These are phyloP conservation scores for Caenorhabditis plicata DNA, from an alignment of 2,888 invertebrate genomes.

Conservation along the genomic window DNA sequence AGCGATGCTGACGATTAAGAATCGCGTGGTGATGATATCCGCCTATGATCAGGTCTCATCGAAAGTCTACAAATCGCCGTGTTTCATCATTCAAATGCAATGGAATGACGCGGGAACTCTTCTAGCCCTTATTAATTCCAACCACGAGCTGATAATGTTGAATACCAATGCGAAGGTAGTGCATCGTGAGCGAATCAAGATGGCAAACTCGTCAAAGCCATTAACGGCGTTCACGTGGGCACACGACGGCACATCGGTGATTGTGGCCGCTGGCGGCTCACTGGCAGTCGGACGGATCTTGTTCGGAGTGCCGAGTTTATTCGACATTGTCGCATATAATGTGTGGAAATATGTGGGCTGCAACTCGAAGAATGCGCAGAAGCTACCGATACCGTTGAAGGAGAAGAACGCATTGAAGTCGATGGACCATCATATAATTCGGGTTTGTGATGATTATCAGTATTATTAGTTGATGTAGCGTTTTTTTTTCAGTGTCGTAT, in stretches of 20 bases:
- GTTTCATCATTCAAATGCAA: constrained; percentile 46
- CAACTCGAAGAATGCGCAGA: constrained; percentile 70
- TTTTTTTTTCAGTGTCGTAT: constrained; percentile 79
- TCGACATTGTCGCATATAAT: constrained; percentile 73
- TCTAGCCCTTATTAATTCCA: constrained; percentile 52
- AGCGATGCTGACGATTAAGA: constrained; percentile 35
- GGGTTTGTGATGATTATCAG: constrained; percentile 71
- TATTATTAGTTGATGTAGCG: background rate
- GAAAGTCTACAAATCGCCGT: constrained; percentile 16
- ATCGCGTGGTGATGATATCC: constrained; percentile 36
- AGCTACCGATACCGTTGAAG: constrained; percentile 83
- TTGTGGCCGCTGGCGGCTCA: constrained; percentile 89
- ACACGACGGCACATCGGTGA: constrained; percentile 84
- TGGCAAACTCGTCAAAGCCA: constrained; percentile 10
- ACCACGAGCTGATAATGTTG: constrained; percentile 38
- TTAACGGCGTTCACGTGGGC: constrained; percentile 95
- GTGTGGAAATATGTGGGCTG: constrained; percentile 53
- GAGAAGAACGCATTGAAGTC: constrained; percentile 45
- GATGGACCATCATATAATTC: constrained; percentile 77
- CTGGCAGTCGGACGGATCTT: constrained; percentile 76
- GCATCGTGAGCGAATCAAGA: constrained; percentile 29
- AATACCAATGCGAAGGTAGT: constrained; percentile 27
- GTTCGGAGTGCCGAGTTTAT: constrained; percentile 80
- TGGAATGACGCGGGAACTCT: constrained; percentile 57
- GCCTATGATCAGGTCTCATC: constrained; percentile 33